Base-by-base conservation (phyloP, 1,140 invertebrate species). In the Gonioctena quinquepunctata region DNA sequence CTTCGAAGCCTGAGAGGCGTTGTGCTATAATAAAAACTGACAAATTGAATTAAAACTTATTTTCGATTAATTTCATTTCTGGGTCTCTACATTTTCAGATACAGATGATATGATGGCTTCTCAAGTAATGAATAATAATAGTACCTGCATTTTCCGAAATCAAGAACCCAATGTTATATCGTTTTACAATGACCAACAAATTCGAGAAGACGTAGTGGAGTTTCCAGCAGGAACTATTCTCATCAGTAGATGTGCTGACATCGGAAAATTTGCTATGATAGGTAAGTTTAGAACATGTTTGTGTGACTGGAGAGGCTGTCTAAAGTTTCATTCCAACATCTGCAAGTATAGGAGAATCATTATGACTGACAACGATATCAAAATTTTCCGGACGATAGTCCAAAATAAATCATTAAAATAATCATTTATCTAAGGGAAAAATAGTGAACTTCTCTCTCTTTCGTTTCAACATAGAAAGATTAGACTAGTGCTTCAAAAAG, bases 161-260 rank as follows among this genome's bases (percentile, higher is more conserved):
- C 89, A 91, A 27, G 91, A 94, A 73, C 90, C 90, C 0, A 90
- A 94, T 77, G 89, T 94, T 0, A 89, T 93, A 0, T 91, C 92
- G 0, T 95, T 94, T 80, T 91, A 90, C 75, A 91, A 92, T 66
- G 92, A 94, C 79, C 85, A 91, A 69, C 87, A 91, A 78, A 90
- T 94, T 19, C 88, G 88, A 1, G 91, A 93, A 74, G 91, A 92
- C 60, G 80, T 87, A 18, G 90, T 92, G 0, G 92, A 94, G 73
- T 94, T 94, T 80, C 90, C 91, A 1, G 88, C 91, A 2, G 91
- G 90, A 3, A 87, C 92, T 2, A 84, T 89, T 23, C 86, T 95
- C 85, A 90, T 93, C 71, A 84, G 80, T 77, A 63, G 93, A 75
- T 95, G 93, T 80, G 85, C 87, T 16, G 93, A 95, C 76, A 94